Conservation (phyloP, 2,113 vertebrate genomes). For the Aix galericulata region DNA sequence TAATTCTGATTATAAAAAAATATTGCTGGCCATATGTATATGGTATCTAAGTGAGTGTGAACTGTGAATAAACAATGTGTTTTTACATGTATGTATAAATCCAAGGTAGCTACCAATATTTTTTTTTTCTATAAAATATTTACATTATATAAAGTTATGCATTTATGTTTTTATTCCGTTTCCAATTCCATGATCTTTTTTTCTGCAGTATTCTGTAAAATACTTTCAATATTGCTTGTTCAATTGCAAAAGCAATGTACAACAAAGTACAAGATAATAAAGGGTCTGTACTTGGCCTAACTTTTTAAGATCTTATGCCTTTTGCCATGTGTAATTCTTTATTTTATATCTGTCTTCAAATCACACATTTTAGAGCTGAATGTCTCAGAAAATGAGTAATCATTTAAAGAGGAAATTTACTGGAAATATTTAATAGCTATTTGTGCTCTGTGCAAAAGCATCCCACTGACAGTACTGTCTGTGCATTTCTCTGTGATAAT, state of each 20-base stretch:
- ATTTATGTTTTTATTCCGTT: background rate
- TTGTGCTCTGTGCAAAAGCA: background rate
- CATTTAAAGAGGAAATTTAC: constrained; percentile 43
- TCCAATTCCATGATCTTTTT: background rate
- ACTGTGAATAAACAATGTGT: background rate
- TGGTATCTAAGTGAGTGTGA: background rate
- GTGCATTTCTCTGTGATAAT: background rate
- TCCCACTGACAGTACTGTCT: background rate
- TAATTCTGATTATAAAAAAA: background rate
- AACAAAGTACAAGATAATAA: background rate
- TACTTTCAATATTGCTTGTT: background rate
- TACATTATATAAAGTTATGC: background rate
- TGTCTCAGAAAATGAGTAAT: constrained; percentile 22
- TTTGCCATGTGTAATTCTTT: background rate
- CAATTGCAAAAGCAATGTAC: background rate
- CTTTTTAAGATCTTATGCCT: background rate
- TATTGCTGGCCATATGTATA: background rate
- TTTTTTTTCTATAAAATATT: background rate
- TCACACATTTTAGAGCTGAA: background rate
- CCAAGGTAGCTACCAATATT: background rate
- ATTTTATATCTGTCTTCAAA: constrained; percentile 5
- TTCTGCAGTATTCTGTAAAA: background rate
- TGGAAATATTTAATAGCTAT: constrained; percentile 59
- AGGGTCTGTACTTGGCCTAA: background rate
- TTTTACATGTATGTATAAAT: background rate